Evolutionary conservation across 2,113 vertebrate genomes (phyloP).

Genomic region (Dicentrarchus labrax): DNA sequence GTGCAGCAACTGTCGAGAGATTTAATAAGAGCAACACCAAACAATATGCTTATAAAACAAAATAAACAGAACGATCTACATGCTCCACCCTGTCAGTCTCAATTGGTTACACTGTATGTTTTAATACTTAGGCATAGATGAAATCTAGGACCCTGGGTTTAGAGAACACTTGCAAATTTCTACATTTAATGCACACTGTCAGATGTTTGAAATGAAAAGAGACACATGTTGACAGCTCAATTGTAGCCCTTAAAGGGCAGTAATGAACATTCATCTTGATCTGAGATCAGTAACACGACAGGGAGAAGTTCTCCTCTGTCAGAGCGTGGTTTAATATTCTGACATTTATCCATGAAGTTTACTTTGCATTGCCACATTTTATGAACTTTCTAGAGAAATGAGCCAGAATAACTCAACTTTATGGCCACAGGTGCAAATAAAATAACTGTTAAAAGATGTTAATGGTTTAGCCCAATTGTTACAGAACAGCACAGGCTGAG

Average conservation of each 20-base stretch:
- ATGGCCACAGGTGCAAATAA: neutral
- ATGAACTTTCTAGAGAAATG: neutral
- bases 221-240: neutral
- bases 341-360: neutral
- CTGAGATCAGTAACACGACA: neutral
- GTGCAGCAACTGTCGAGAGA: neutral
- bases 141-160: neutral
- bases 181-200: neutral
- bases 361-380: neutral
- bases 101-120: neutral
- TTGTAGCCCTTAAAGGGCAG: neutral
- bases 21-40: neutral
- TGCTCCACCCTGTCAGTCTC: neutral
- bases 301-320: neutral
- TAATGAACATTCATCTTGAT: neutral
- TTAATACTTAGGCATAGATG: neutral
- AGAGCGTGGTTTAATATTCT: neutral
- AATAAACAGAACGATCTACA: neutral
- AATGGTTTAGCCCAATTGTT: neutral
- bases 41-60: neutral
- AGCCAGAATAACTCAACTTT: neutral
- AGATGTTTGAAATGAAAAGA: neutral
- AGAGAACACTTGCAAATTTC: neutral
- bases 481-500: neutral
- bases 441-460: neutral